These are phyloP conservation scores for Drosophila pruinosa DNA, from an alignment of 1,140 invertebrate species.

Conservation along the genomic window DNA sequence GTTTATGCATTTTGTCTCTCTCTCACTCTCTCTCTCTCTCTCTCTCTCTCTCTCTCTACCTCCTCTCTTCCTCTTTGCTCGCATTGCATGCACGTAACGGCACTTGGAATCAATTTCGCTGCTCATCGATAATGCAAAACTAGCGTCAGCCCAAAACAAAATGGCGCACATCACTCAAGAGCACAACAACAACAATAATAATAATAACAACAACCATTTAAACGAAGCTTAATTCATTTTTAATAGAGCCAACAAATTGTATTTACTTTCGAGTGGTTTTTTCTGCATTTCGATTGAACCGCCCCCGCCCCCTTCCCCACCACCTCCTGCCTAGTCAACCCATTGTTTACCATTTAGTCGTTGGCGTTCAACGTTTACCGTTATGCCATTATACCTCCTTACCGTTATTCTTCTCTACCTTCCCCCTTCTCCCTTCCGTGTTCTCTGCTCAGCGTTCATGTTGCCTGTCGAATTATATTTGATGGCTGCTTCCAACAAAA, in stretches of 20 bases:
- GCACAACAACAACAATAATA: conserved; percentile 13
- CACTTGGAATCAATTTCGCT: conserved; percentile 72
- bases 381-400: background rate
- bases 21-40: background rate
- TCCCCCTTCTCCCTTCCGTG: too few species aligned
- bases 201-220: conserved; percentile 10
- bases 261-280: conserved; percentile 69
- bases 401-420: too few species aligned
- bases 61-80: background rate
- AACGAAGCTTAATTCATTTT: conserved; percentile 67
- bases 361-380: conserved; percentile 6
- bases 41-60: background rate
- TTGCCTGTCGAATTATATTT: conserved; percentile 75
- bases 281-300: background rate
- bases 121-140: conserved; percentile 73
- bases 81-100: conserved; percentile 70
- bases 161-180: conserved; percentile 58
- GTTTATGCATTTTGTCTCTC: conserved; percentile 23
- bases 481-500: conserved; percentile 55
- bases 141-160: conserved; percentile 52
- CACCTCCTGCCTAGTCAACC: background rate
- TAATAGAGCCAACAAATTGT: conserved; percentile 70
- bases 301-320: background rate
- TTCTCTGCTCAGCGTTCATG: conserved; percentile 38
- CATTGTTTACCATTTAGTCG: background rate